Evolutionary conservation across 2,797 vertebrate species (phyloP).

Genomic region (Florisuga fusca): DNA sequence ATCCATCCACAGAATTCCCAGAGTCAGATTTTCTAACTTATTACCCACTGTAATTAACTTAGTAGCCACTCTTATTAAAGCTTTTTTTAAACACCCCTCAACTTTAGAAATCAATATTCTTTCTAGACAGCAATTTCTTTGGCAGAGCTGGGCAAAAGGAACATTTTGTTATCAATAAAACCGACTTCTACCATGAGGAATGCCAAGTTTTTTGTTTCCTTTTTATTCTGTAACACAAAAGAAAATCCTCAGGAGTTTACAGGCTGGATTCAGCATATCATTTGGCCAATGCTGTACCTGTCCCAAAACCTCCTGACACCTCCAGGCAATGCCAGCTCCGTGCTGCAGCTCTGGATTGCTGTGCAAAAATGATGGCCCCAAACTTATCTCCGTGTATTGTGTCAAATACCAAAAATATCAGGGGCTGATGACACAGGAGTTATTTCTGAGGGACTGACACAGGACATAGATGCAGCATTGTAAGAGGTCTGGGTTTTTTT

Average conservation of each 20-base stretch:
- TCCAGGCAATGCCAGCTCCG: not conserved
- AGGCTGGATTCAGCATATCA: not conserved
- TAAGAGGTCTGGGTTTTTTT: not conserved
- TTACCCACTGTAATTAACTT: no score
- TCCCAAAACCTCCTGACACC: not conserved
- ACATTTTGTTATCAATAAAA: rapidly evolving
- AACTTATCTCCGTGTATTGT: not conserved
- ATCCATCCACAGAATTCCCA: not conserved
- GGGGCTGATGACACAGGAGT: not conserved
- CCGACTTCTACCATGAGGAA: not conserved
- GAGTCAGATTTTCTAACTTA: not conserved
- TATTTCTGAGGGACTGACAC: not conserved
- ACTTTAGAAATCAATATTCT: not conserved
- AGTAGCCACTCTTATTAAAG: not conserved
- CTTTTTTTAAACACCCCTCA: not conserved
- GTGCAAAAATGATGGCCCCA: not conserved
- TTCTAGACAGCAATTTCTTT: rapidly evolving
- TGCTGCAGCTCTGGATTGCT: not conserved
- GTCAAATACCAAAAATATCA: not conserved
- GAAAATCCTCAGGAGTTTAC: not conserved
- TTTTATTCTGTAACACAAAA: not conserved
- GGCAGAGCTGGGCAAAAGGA: not conserved
- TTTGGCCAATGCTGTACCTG: not conserved
- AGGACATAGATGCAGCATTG: not conserved
- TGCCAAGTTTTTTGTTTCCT: not conserved